Percentiles rank a stretch among this genome's conserved stretches.
Conservation (phyloP, 2,113 vertebrate genomes). For the Stercorarius parasiticus region DNA sequence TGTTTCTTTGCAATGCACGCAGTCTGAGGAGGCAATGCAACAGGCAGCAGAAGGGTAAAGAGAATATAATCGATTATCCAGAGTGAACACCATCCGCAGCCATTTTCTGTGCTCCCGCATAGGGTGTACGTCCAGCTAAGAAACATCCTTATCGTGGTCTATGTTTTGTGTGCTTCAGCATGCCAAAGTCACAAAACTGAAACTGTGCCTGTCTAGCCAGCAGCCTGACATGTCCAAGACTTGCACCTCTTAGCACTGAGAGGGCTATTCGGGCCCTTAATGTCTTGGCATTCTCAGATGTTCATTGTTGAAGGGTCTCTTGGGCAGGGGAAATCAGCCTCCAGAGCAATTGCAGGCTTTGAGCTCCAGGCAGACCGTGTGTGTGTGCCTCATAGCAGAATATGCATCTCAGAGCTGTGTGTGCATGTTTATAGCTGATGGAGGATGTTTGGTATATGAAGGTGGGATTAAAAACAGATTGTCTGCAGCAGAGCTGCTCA, state of each 20-base stretch:
- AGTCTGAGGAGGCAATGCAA: background rate
- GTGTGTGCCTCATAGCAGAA: rapidly evolving
- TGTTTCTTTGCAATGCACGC: background rate
- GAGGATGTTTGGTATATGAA: background rate
- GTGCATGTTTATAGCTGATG: background rate
- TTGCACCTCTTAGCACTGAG: background rate
- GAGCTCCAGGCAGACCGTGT: background rate
- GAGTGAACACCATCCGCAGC: background rate
- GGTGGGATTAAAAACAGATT: background rate
- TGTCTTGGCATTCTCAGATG: background rate
- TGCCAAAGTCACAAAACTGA: background rate
- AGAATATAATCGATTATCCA: rapidly evolving
- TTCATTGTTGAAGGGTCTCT: background rate
- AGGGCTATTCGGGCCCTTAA: background rate
- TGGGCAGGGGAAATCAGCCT: background rate
- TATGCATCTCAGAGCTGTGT: background rate
- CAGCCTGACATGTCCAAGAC: background rate
- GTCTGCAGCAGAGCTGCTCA: background rate
- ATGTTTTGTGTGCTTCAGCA: background rate
- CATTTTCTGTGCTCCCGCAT: rapidly evolving
- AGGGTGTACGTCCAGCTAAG: background rate
- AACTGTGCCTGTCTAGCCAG: rapidly evolving
- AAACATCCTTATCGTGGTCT: background rate
- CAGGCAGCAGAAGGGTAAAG: rapidly evolving
- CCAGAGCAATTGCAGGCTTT: background rate